A percentile compares a stretch with the other conserved stretches of the same genome.
Evolutionary conservation across 2,888 invertebrate genomes (phyloP).

Genomic region (Spilosoma lubricipeda): DNA sequence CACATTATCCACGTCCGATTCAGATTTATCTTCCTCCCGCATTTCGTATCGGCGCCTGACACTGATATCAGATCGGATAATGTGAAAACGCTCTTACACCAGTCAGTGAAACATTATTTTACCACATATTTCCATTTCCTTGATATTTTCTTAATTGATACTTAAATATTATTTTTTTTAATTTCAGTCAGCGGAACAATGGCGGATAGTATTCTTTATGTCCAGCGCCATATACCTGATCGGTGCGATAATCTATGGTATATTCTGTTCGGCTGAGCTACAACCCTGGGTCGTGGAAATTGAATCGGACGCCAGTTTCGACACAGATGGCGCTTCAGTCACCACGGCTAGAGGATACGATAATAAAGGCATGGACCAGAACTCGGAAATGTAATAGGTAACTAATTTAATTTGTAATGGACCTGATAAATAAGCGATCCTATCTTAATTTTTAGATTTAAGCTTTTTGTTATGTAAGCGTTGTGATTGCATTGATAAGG

Average conservation of each 20-base stretch:
- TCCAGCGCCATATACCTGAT: conserved; percentile 92
- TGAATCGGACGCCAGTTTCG: conserved; percentile 74
- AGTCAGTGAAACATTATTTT: too few relatives aligned
- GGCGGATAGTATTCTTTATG: conserved; percentile 95
- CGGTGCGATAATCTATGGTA: conserved; percentile 94
- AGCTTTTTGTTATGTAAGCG: too few relatives aligned
- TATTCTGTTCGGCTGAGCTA: conserved; percentile 91
- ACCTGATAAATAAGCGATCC: neutral
- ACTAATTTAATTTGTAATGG: neutral
- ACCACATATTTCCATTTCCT: too few relatives aligned
- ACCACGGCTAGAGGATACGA: conserved; percentile 73
- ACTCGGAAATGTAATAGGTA: conserved; percentile 67
- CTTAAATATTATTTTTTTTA: conserved; percentile 9
- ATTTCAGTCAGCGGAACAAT: conserved; percentile 90
- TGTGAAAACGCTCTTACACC: too few relatives aligned
- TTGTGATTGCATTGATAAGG: too few relatives aligned
- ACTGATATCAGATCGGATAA: too few relatives aligned
- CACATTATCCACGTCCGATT: too few relatives aligned
- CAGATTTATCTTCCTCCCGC: too few relatives aligned
- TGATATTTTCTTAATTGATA: too few relatives aligned
- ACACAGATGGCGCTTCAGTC: conserved; percentile 77
- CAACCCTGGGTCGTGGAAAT: conserved; percentile 92
- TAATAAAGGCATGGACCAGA: conserved; percentile 74
- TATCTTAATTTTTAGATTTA: neutral
- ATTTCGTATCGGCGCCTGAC: too few relatives aligned